Conservation (phyloP, 2,888 invertebrate species). For the Agonopterix alstromeriana region DNA sequence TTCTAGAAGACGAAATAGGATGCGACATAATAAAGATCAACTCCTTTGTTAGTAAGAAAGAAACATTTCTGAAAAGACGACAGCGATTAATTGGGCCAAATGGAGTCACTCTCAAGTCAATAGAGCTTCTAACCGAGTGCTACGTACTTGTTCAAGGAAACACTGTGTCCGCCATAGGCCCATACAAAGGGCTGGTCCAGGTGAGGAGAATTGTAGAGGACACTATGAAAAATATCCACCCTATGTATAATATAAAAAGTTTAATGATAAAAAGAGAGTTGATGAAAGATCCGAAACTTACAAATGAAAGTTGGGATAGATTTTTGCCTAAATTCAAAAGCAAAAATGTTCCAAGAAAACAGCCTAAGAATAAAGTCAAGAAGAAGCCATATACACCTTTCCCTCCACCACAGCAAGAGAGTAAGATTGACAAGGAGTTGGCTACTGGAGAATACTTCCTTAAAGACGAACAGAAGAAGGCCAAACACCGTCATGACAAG, state of each 20-base stretch:
- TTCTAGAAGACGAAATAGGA: slow-evolving; percentile 91
- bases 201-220: slow-evolving; percentile 94
- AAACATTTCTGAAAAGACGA: slow-evolving; percentile 95
- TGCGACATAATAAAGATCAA: slow-evolving; percentile 99
- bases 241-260: slow-evolving; percentile 97
- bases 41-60: slow-evolving; percentile 91
- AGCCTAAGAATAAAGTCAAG: slow-evolving; percentile 90
- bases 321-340: slow-evolving; percentile 96
- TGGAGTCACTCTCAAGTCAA: slow-evolving; percentile 98
- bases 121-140: slow-evolving; percentile 96
- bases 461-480: slow-evolving; percentile 86
- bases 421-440: slow-evolving; percentile 94
- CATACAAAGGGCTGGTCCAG: slow-evolving; percentile 92
- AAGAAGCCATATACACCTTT: slow-evolving; percentile 98
- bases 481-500: slow-evolving; percentile 83
- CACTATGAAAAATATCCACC: slow-evolving; percentile 99
- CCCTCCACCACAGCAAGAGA: slow-evolving; percentile 94
- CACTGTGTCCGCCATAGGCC: slow-evolving; percentile 97
- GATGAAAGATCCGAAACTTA: slow-evolving; percentile 93
- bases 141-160: slow-evolving; percentile 98
- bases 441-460: slow-evolving; percentile 99
- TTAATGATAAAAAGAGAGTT: slow-evolving; percentile 98
- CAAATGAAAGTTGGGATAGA: slow-evolving; percentile 96
- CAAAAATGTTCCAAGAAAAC: slow-evolving; percentile 92
- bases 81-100: slow-evolving; percentile 97